Evolutionary conservation across 2,113 vertebrate species (phyloP), one percentile per base, ranked within the genome.

Genomic region (Reinhardtius hippoglossoides): DNA sequence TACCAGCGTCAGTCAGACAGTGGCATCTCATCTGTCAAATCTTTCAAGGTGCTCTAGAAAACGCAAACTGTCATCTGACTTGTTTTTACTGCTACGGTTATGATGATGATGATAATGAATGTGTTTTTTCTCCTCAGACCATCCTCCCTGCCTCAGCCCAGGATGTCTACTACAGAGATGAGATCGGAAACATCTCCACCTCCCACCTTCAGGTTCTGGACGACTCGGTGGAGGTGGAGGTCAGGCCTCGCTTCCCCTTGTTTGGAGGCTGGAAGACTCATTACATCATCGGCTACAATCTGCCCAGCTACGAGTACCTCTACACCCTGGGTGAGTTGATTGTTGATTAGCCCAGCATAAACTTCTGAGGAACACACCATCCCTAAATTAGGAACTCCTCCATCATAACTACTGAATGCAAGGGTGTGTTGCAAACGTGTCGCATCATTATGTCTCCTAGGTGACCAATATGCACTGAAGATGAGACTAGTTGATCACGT

Each of bases 241-340:
- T 99, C 83, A 95, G 98, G 24, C 98, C 98, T 15, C 96, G 98
- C 13, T 99, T 99, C 80, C 98, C 98, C 0, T 94, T 99, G 26
- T 99, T 99, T 59, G 98, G 98, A 6, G 98, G 98, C 13, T 99
- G 98, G 98, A 99, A 99, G 94, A 99, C 98, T 1, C 98, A 99
- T 81, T 99, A 99, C 78, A 96, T 98, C 40, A 95, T 99, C 0
- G 98, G 98, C 71, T 99, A 99, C 88, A 99, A 99, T 87, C 93
- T 99, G 77, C 98, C 98, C 26, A 99, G 98, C 94, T 99, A 99
- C 0, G 98, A 99, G 67, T 99, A 99, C 87, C 97, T 99, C 46
- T 99, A 99, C 88, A 99, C 96, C 46, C 89, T 98, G 4, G 98
- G 98, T 99, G 66, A 86, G 96, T 93, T 8, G 8, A 56, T 24